These are phyloP conservation scores for Tridacna gigas DNA, from an alignment of 2,888 invertebrate genomes.

Conservation along the genomic window DNA sequence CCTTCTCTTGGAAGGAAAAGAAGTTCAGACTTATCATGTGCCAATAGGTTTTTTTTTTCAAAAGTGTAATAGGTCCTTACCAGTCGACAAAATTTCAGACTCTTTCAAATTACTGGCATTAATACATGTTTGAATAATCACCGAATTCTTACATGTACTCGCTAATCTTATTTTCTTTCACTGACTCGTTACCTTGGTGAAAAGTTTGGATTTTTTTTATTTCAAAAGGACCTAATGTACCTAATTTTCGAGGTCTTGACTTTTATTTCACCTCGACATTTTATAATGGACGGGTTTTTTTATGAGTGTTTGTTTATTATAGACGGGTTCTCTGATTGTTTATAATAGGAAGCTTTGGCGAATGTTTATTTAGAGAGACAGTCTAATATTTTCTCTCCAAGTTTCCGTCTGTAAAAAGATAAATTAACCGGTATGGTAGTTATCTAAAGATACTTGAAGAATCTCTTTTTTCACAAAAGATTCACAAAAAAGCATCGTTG, in stretches of 20 bases:
- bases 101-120: too few relatives aligned
- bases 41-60: background rate
- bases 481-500: background rate
- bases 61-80: background rate
- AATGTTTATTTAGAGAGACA: conserved; percentile 11
- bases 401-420: conserved; percentile 3
- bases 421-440: background rate
- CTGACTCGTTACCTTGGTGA: too few relatives aligned
- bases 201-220: too few relatives aligned
- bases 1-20: background rate
- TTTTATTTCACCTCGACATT: background rate
- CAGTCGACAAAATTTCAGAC: too few relatives aligned
- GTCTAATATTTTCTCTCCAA: conserved; percentile 18
- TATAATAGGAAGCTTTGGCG: too few relatives aligned
- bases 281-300: background rate
- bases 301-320: conserved; percentile 3
- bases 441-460: too few relatives aligned
- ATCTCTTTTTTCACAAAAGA: background rate
- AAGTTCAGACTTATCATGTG: background rate
- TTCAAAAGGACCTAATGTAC: too few relatives aligned
- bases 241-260: too few relatives aligned
- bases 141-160: too few relatives aligned
- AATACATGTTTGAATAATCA: too few relatives aligned
- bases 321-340: too few relatives aligned
- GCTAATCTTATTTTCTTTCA: too few relatives aligned